These are phyloP conservation scores for Oncorhynchus mykiss DNA, from an alignment of 2,113 vertebrate species.

Conservation along the genomic window DNA sequence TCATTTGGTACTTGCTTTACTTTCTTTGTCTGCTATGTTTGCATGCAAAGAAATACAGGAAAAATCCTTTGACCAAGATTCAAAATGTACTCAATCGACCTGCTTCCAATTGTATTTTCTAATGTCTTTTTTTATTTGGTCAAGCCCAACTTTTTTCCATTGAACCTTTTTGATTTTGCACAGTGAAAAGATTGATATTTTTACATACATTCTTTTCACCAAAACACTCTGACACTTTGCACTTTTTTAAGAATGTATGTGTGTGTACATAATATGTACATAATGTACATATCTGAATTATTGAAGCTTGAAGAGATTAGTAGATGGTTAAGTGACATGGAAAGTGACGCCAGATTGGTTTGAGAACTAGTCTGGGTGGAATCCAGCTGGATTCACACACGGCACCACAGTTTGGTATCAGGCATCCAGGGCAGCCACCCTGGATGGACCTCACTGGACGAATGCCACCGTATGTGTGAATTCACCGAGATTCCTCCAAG, in stretches of 20 bases:
- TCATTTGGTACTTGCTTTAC: background rate
- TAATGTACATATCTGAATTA: conserved; percentile 32
- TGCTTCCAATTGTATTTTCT: background rate
- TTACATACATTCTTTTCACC: background rate
- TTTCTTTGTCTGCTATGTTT: background rate
- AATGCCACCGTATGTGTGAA: conserved; percentile 19
- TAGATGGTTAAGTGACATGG: conserved; percentile 27
- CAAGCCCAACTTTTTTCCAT: background rate
- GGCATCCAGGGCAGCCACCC: conserved; percentile 63
- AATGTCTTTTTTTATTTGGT: background rate
- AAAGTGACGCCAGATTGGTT: conserved; percentile 39
- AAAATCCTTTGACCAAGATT: background rate
- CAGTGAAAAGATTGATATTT: conserved; percentile 29
- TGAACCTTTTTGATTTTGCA: conserved; percentile 11
- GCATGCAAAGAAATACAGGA: conserved; percentile 5
- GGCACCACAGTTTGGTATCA: conserved; percentile 34
- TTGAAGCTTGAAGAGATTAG: conserved; percentile 56
- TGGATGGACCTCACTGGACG: conserved; percentile 45
- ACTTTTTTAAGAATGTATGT: conserved; percentile 35
- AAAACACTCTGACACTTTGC: conserved; percentile 41
- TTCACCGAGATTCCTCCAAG: conserved; percentile 42
- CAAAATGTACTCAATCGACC: background rate
- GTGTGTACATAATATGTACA: conserved; percentile 44
- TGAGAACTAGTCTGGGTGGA: conserved; percentile 46
- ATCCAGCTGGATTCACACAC: conserved; percentile 47